phyloP scores from a whole-genome alignment of 2,113 vertebrate species.

The Myodes glareolus region DNA sequence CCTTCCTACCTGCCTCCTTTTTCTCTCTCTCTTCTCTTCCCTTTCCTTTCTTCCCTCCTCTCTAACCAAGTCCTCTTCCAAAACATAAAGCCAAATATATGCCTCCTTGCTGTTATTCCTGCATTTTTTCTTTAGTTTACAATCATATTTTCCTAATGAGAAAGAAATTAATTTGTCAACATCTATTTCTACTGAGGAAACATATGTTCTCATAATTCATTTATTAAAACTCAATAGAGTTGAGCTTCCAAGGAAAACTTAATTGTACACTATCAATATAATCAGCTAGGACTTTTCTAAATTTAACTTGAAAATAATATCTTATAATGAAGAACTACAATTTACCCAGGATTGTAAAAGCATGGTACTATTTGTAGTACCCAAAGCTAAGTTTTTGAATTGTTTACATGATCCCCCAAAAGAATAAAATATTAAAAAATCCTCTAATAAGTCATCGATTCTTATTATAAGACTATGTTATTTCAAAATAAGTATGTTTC shows the following conservation, averaged over 20 bases:
- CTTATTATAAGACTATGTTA: neutral
- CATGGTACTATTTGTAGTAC: neutral
- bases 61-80: neutral
- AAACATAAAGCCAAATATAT: neutral
- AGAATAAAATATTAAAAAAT: neutral
- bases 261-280: neutral
- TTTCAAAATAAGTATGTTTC: neutral
- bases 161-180: neutral
- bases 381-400: neutral
- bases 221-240: neutral
- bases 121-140: neutral
- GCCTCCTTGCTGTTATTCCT: neutral
- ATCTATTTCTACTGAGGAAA: neutral
- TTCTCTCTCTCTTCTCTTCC: neutral
- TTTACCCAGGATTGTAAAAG: neutral
- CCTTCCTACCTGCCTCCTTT: neutral
- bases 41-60: fast-evolving
- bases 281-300: neutral
- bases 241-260: neutral
- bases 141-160: neutral
- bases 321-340: neutral
- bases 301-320: neutral
- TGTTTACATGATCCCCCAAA: fast-evolving
- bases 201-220: neutral
- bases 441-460: neutral